Percentiles rank a stretch among this genome's conserved stretches.
Evolutionary conservation across 2,888 invertebrate species (phyloP).

Genomic region (Pristionchus exspectatus): DNA sequence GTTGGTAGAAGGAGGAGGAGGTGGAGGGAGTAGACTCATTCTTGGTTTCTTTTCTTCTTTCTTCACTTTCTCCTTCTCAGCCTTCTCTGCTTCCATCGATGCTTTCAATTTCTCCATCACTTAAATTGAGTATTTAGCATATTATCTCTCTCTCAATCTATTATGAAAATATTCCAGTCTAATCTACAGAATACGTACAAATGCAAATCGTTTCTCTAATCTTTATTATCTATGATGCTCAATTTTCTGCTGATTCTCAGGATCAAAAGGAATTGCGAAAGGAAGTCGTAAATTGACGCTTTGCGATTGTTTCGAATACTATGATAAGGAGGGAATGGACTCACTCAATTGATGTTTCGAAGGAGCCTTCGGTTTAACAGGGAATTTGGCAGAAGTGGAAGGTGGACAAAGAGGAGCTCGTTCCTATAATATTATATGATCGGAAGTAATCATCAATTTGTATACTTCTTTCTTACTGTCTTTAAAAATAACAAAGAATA

Average conservation of each 20-base stretch:
- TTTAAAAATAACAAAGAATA: neutral
- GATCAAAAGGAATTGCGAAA: neutral
- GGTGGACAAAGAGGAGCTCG: slow-evolving; percentile 54
- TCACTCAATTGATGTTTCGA: slow-evolving; percentile 69
- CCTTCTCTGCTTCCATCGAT: slow-evolving; percentile 85
- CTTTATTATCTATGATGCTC: neutral
- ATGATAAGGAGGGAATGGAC: neutral
- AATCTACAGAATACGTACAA: neutral
- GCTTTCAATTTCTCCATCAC: slow-evolving; percentile 82
- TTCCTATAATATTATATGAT: neutral
- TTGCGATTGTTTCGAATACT: neutral
- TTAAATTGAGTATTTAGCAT: slow-evolving; percentile 9
- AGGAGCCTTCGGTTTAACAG: slow-evolving; percentile 70
- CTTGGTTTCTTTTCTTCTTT: slow-evolving; percentile 87
- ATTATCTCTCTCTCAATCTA: neutral
- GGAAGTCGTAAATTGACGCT: slow-evolving; percentile 24
- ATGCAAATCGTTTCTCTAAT: neutral
- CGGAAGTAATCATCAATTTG: neutral
- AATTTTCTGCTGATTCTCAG: neutral
- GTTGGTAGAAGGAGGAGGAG: slow-evolving; percentile 58
- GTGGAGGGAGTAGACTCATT: slow-evolving; percentile 62
- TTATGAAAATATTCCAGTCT: neutral
- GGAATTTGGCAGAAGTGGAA: slow-evolving; percentile 64
- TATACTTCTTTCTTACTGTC: neutral
- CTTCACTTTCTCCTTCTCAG: slow-evolving; percentile 79